phyloP scores from a whole-genome alignment of 2,797 vertebrate genomes.

The Menidia menidia region DNA sequence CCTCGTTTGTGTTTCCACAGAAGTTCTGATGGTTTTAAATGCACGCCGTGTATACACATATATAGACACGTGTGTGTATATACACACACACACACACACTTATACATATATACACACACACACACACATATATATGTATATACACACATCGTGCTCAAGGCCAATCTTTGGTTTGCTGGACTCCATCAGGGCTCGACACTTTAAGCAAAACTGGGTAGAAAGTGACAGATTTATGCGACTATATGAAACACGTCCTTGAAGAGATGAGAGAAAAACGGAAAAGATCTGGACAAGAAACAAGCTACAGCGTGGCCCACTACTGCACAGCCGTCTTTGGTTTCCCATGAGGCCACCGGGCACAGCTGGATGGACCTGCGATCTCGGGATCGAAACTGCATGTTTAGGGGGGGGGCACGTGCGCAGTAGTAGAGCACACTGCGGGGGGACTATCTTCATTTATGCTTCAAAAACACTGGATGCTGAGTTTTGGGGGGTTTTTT shows the following conservation, averaged over 20 bases:
- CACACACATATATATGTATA: too few relatives aligned
- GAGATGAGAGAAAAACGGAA: constrained; percentile 43
- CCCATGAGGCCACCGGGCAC: constrained; percentile 66
- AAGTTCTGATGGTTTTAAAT: constrained; percentile 75
- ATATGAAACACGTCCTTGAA: constrained; percentile 50
- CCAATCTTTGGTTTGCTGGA: constrained; percentile 98
- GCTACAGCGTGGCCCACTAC: constrained; percentile 84
- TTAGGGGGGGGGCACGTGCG: constrained; percentile 65
- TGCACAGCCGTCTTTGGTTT: constrained; percentile 86
- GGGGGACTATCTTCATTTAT: constrained; percentile 86
- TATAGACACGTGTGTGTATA: too few relatives aligned
- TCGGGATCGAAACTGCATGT: constrained; percentile 59
- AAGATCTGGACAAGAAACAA: constrained; percentile 69
- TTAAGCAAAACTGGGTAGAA: constrained; percentile 63
- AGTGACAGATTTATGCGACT: constrained; percentile 50
- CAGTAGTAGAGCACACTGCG: constrained; percentile 75
- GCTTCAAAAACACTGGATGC: constrained; percentile 85
- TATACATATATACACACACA: too few relatives aligned
- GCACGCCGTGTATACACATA: constrained; percentile 54
- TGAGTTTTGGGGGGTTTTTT: constrained; percentile 78
- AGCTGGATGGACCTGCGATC: constrained; percentile 54
- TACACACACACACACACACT: too few relatives aligned
- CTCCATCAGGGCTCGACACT: constrained; percentile 77
- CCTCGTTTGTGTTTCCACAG: constrained; percentile 55
- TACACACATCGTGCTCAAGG: constrained; percentile 81